These are phyloP conservation scores for Lycaon pictus DNA, from an alignment of 2,113 vertebrate genomes.

Conservation along the genomic window DNA sequence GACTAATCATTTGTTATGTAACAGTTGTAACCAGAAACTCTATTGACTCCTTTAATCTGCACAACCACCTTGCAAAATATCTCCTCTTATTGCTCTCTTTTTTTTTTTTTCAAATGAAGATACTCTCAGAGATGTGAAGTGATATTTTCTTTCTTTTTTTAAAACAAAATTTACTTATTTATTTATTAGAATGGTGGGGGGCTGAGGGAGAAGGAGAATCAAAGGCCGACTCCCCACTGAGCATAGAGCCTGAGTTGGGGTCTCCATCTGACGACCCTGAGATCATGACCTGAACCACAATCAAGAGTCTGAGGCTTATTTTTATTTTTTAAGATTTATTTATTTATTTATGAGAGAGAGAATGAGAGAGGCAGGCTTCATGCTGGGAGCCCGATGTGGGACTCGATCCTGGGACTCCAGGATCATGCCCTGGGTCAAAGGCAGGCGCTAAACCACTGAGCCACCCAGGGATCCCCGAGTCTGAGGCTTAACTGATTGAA, in stretches of 20 bases:
- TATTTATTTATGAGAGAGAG: not conserved
- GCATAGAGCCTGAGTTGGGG: too few species aligned
- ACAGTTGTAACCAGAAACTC: conserved; percentile 11
- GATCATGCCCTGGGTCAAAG: not conserved
- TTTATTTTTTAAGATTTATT: not conserved
- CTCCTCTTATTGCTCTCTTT: not conserved
- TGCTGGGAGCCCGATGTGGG: not conserved
- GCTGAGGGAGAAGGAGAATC: too few species aligned
- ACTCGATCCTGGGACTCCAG: not conserved
- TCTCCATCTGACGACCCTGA: too few species aligned
- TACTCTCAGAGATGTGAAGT: not conserved
- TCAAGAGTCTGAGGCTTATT: too few species aligned
- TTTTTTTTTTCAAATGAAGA: not conserved
- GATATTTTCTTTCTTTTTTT: not conserved
- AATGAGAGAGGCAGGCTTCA: not conserved
- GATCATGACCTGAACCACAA: too few species aligned
- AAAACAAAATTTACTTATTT: not conserved
- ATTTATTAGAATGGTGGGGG: not conserved
- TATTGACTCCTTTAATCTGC: not conserved
- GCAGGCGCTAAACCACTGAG: too few species aligned
- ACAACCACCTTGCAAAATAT: not conserved
- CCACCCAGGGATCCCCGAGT: too few species aligned
- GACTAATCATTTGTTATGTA: not conserved
- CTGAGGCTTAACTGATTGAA: not conserved
- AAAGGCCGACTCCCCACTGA: too few species aligned